Evolutionary conservation across 2,888 invertebrate genomes (phyloP), one percentile per base, ranked within the genome.

Genomic region (Ectobius pallidus): DNA sequence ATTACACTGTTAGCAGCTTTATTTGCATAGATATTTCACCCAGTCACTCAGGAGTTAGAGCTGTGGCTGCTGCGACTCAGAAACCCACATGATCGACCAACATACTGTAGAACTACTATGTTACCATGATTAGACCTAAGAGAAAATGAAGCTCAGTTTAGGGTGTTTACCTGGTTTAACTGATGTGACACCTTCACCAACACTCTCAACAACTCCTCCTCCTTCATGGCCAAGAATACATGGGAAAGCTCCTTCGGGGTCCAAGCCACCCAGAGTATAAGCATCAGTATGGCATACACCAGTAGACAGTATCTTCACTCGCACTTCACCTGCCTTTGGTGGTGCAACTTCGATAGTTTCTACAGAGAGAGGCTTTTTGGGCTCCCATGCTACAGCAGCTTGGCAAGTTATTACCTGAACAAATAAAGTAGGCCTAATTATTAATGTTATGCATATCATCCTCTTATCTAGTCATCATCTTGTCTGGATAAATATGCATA

Each of bases 301-400:
- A 71, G 93, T 93, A 52, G 93, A 91, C 0, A 89, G 81, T 69
- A 96, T 88, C 84, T 93, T 91, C 14, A 95, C 86, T 65, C 94
- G 89, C 18, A 95, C 97, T 89, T 99, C 99, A 75, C 96, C 93
- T 0, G 92, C 92, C 82, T 92, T 92, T 0, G 99, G 99, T 9
- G 98, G 96, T 20, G 92, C 95, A 0, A 99, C 99, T 84, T 96
- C 92, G 73, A 99, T 88, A 70, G 92, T 93, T 85, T 99, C 99
- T 68, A 99, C 88, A 1, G 89, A 88, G 30, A 99, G 85, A 7
- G 96, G 94, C 80, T 95, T 89, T 77, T 96, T 96, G 69, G 95
- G 90, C 79, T 90, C 93, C 99, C 99, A 99, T 3, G 99, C 98
- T 20, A 99, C 95, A 1, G 98, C 99, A 25, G 99, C 99, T 80